Evolutionary conservation across 2,113 vertebrate species (phyloP).

Genomic region (Malurus alboscapulatus): DNA sequence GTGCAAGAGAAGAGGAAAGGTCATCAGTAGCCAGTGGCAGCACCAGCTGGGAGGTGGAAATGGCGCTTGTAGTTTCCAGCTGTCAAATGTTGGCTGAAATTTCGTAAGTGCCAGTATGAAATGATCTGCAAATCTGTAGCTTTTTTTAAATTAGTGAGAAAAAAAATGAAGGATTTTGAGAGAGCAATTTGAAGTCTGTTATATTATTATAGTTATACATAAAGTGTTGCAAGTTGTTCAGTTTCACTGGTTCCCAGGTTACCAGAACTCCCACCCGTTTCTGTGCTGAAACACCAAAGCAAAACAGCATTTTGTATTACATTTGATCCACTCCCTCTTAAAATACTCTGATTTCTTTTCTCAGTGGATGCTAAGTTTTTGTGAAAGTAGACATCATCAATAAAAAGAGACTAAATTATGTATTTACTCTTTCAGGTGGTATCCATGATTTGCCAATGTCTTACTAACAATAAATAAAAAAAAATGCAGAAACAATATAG

Average conservation of each 20-base stretch:
- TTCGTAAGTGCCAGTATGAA: neutral
- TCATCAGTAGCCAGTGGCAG: conserved; percentile 1
- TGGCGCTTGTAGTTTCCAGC: neutral
- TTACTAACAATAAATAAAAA: neutral
- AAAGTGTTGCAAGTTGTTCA: neutral
- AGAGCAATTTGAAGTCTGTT: neutral
- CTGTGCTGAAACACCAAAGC: neutral
- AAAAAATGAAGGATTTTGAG: neutral
- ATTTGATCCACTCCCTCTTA: neutral
- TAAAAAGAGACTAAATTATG: neutral
- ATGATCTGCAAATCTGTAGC: neutral
- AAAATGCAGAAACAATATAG: neutral
- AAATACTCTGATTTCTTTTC: neutral
- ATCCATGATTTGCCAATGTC: neutral
- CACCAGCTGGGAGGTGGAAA: neutral
- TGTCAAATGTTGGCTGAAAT: neutral
- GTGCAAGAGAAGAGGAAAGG: neutral
- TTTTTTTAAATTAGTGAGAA: neutral
- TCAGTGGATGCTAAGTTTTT: neutral
- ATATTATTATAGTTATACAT: neutral
- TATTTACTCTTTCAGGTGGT: neutral
- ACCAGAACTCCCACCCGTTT: neutral
- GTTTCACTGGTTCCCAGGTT: neutral
- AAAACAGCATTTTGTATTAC: neutral
- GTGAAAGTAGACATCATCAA: neutral